Conservation (phyloP, 2,888 invertebrate genomes). For the Charanyca ferruginea region DNA sequence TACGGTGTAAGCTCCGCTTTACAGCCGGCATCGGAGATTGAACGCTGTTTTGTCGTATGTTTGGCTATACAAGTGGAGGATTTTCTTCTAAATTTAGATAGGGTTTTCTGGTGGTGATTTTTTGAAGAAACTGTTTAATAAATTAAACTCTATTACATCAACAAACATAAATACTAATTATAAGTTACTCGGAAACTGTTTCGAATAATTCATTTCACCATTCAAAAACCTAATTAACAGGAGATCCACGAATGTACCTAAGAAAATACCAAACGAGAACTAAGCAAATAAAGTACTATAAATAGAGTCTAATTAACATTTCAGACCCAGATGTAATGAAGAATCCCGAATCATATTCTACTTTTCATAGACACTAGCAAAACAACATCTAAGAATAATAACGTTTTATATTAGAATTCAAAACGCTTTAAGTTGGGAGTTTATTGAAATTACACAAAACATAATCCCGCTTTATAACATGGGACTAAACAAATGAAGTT, state of each 20-base stretch:
- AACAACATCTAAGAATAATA: slow-evolving; percentile 29
- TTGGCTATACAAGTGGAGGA: slow-evolving; percentile 1
- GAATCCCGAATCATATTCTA: slow-evolving; percentile 7
- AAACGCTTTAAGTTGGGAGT: slow-evolving; percentile 51
- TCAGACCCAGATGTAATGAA: slow-evolving; percentile 9
- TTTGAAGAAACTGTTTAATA: neutral
- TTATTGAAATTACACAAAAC: slow-evolving; percentile 66
- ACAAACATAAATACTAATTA: neutral
- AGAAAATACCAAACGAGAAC: slow-evolving; percentile 2
- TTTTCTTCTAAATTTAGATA: neutral
- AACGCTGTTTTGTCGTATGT: slow-evolving; percentile 44
- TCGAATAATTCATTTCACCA: neutral
- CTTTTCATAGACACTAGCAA: slow-evolving; percentile 45
- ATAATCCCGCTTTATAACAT: slow-evolving; percentile 63
- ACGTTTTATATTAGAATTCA: slow-evolving; percentile 54
- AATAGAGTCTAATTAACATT: slow-evolving; percentile 40
- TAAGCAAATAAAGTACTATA: slow-evolving; percentile 15
- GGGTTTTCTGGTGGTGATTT: neutral
- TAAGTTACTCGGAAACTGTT: neutral
- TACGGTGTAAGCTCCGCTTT: slow-evolving; percentile 58
- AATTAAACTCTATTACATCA: neutral
- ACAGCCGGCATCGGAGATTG: slow-evolving; percentile 47
- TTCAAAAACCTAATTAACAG: slow-evolving; percentile 8
- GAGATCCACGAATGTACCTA: slow-evolving; percentile 1
- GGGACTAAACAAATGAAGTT: slow-evolving; percentile 72